These are phyloP conservation scores for Sebastiscus tertius DNA, from an alignment of 2,797 vertebrate species.

Conservation along the genomic window DNA sequence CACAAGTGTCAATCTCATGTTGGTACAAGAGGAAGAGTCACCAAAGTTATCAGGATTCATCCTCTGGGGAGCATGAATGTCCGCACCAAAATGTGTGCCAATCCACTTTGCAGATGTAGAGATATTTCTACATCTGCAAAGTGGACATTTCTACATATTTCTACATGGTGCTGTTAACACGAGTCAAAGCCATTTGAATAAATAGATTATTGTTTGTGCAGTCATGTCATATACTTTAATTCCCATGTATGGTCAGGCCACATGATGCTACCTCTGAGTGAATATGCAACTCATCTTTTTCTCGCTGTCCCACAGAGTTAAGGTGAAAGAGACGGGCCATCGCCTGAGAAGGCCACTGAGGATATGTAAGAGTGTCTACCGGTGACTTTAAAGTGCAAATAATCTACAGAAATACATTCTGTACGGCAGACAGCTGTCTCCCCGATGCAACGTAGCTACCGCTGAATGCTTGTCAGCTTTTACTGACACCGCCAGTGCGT, in stretches of 20 bases:
- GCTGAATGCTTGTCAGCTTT: slow-evolving; percentile 59
- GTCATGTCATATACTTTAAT: neutral
- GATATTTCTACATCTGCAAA: too few species aligned
- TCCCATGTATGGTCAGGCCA: neutral
- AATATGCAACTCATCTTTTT: slow-evolving; percentile 19
- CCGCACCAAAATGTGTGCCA: neutral
- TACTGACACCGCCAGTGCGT: slow-evolving; percentile 43
- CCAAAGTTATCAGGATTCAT: neutral
- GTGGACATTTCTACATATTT: too few species aligned
- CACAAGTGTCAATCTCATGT: too few species aligned
- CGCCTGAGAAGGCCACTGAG: slow-evolving; percentile 38
- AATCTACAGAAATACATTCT: slow-evolving; percentile 52
- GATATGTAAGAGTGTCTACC: slow-evolving; percentile 44
- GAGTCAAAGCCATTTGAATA: neutral
- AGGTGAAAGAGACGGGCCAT: slow-evolving; percentile 38
- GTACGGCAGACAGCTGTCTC: slow-evolving; percentile 49
- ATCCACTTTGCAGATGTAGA: neutral
- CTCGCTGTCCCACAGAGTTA: neutral
- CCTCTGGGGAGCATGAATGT: neutral
- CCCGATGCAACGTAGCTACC: slow-evolving; percentile 15
- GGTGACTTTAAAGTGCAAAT: slow-evolving; percentile 64
- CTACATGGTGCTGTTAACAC: neutral
- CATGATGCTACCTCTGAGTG: neutral
- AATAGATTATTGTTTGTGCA: neutral
- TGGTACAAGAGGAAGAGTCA: too few species aligned